Conservation (phyloP, 2,113 vertebrate species). For the Neodontobutis hainanensis region DNA sequence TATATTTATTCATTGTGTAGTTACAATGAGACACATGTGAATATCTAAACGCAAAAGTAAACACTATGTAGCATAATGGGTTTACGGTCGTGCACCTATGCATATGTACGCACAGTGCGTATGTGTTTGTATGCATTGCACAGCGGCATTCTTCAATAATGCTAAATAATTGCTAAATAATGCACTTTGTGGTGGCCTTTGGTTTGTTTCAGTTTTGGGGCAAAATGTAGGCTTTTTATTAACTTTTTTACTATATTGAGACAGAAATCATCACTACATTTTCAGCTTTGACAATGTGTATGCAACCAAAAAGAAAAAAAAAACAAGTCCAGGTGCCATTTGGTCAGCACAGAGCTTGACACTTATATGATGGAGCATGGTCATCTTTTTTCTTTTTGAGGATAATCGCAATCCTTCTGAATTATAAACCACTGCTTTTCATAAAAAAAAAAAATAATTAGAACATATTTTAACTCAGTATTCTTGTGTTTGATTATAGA, state of each 20-base stretch:
- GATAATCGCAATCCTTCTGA: too few species aligned
- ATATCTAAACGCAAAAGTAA: conserved; percentile 53
- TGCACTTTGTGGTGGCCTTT: conserved; percentile 79
- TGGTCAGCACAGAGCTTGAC: too few species aligned
- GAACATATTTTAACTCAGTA: too few species aligned
- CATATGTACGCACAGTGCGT: conserved; percentile 48
- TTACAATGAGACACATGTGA: conserved; percentile 48
- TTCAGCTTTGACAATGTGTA: too few species aligned
- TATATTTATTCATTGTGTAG: conserved; percentile 41
- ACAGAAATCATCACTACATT: conserved; percentile 13
- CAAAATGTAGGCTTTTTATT: conserved; percentile 61
- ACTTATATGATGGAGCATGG: too few species aligned
- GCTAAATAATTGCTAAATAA: conserved; percentile 71
- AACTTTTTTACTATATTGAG: conserved; percentile 57
- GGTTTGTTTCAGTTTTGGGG: conserved; percentile 77
- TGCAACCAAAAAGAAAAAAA: too few species aligned
- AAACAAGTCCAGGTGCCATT: too few species aligned
- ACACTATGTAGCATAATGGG: conserved; percentile 52
- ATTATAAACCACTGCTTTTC: too few species aligned
- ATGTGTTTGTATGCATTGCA: conserved; percentile 44
- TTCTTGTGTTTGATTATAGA: too few species aligned
- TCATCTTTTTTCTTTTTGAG: too few species aligned
- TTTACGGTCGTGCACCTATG: conserved; percentile 7
- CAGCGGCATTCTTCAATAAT: conserved; percentile 74
- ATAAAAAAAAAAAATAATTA: too few species aligned